These are phyloP conservation scores for Hassar affinis DNA, from an alignment of 2,113 vertebrate genomes.

Conservation along the genomic window DNA sequence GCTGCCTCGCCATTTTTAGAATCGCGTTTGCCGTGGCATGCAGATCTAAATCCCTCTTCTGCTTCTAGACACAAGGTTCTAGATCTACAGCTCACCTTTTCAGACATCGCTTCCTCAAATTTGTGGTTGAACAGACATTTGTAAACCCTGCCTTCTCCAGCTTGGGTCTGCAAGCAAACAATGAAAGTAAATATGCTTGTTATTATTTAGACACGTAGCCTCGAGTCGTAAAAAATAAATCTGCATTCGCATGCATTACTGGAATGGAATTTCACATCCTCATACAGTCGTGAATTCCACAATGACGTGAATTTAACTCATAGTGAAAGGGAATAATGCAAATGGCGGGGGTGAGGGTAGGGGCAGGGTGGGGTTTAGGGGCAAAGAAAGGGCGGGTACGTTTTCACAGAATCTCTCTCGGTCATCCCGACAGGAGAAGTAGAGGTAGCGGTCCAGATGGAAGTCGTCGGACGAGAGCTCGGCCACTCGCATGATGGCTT, in stretches of 20 bases:
- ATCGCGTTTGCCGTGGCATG: neutral
- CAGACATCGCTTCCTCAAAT: constrained; percentile 90
- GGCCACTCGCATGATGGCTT: constrained; percentile 84
- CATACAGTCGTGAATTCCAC: no score
- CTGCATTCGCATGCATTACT: no score
- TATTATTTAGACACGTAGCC: neutral
- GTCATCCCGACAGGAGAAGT: constrained; percentile 84
- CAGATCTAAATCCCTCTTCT: neutral
- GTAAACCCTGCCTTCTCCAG: constrained; percentile 86
- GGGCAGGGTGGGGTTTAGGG: no score
- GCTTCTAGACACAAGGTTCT: neutral
- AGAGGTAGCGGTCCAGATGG: constrained; percentile 85
- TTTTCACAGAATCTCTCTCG: constrained; percentile 87
- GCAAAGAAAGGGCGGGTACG: no score
- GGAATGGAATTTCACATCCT: neutral
- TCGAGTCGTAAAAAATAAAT: neutral
- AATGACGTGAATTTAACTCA: neutral
- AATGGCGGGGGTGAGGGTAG: no score
- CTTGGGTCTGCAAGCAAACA: constrained; percentile 75
- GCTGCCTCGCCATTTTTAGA: neutral
- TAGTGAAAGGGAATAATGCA: no score
- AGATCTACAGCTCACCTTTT: constrained; percentile 70
- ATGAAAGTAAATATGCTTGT: constrained; percentile 18
- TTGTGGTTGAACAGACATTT: constrained; percentile 93
- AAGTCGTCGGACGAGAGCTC: constrained; percentile 85